Base-by-base conservation (phyloP, 2,888 invertebrate species). In the Pseudococcus jackbeardsleyi region DNA sequence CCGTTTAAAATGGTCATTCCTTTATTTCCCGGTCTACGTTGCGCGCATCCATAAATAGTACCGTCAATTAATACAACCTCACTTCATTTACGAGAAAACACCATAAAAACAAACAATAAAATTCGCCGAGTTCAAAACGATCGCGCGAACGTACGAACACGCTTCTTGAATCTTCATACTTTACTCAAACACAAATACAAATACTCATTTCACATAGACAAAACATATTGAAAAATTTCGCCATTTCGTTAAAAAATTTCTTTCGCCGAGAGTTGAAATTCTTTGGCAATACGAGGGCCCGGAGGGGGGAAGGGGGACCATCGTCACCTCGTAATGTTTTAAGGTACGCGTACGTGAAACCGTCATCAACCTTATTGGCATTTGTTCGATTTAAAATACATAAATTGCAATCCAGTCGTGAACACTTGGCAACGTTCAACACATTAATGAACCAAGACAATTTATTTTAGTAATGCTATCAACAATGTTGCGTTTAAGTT, bases 321-420 rank as follows among this genome's bases (percentile, higher is more conserved):
- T 50, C 50, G 50, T 50, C 50, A 50, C 50, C 50, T 50, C 50
- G 50, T 50, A 50, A 50, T 33, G 15, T 72, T 26, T 33, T 59
- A 33, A 33, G 26, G 19, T 59, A 59, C 26, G 33, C 3, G 5
- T n/a, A 79, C 79, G 79, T 79, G 79, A n/a, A 79, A 1, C 17
- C 42, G 79, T 79, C 42, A 9, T 79, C 79, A 79, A 72, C 79
- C 79, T 79, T 79, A 79, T 79, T 79, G 79, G 79, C 79, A 79
- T 79, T 39, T 79, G 39, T 79, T 79, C 79, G 79, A 79, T 79
- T 42, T 46, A 33, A 79, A 79, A 79, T 79, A 42, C 79, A 79
- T 79, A 79, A 79, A 79, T 79, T 79, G 79, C 79, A 79, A 79
- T 79, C 79, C 79, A 79, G 79, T 79, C 79, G 42, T 79, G 42